These are phyloP conservation scores for Vanessa cardui DNA, from an alignment of 2,888 invertebrate species.

Conservation along the genomic window DNA sequence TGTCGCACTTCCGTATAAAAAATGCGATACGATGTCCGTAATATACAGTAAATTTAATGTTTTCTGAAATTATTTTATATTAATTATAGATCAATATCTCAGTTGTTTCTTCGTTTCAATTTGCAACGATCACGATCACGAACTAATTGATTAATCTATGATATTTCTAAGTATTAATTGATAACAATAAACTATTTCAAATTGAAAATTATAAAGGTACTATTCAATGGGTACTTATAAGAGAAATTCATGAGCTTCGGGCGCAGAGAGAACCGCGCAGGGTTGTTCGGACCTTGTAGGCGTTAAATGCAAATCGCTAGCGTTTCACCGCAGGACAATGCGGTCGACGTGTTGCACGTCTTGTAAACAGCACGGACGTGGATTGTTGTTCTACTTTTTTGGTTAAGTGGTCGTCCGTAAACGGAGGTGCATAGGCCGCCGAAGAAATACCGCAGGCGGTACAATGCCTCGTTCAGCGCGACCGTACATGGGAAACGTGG, in stretches of 20 bases:
- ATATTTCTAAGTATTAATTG: not conserved
- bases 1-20: not conserved
- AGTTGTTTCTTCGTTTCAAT: not conserved
- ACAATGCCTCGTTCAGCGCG: constrained; percentile 71
- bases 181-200: not conserved
- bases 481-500: constrained; percentile 69
- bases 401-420: constrained; percentile 77
- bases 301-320: constrained; percentile 74
- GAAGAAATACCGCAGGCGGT: constrained; percentile 70
- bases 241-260: constrained; percentile 61
- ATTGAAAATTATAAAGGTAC: not conserved
- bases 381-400: constrained; percentile 81
- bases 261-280: constrained; percentile 46
- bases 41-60: not conserved
- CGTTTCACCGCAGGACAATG: constrained; percentile 78
- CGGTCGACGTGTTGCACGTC: constrained; percentile 72
- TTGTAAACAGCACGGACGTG: constrained; percentile 76
- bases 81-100: not conserved
- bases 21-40: not conserved
- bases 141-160: too few relatives aligned
- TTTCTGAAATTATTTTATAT: not conserved
- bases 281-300: constrained; percentile 56
- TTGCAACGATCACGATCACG: too few relatives aligned
- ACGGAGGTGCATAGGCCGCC: constrained; percentile 73
- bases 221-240: constrained; percentile 41